phyloP scores from a whole-genome alignment of 2,797 vertebrate species.

The Rousettus madagascariensis region DNA sequence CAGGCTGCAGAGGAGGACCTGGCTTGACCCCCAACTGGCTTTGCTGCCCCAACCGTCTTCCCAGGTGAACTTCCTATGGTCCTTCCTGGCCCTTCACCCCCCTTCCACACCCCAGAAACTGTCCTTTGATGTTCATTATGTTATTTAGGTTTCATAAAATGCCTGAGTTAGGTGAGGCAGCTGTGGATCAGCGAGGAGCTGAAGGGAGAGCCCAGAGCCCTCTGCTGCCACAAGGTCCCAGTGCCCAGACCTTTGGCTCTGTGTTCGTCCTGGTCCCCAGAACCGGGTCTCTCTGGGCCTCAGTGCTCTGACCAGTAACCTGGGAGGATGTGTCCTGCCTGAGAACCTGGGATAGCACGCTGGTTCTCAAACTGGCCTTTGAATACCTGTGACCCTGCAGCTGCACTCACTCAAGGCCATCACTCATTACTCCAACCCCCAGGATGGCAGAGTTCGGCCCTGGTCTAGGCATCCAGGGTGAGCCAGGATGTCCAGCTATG shows the following conservation, averaged over 20 bases:
- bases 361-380: not conserved
- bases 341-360: not conserved
- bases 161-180: not conserved
- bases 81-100: not conserved
- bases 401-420: not conserved
- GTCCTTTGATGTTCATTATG: not conserved
- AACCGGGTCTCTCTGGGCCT: not conserved
- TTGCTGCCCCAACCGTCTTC: not conserved
- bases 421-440: accelerated
- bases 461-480: not conserved
- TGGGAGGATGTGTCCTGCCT: not conserved
- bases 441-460: not conserved
- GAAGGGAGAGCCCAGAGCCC: not conserved
- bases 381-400: not conserved
- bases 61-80: not conserved
- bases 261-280: not conserved
- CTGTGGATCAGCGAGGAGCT: not conserved
- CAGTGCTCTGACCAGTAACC: accelerated
- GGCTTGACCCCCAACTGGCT: not conserved
- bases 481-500: not conserved
- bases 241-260: not conserved
- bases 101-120: not conserved
- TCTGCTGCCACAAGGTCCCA: not conserved
- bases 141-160: not conserved
- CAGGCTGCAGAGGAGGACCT: not conserved